A percentile compares a stretch with the other conserved stretches of the same genome.
Conservation (phyloP, 2,113 vertebrate genomes). For the Brachyistius frenatus region DNA sequence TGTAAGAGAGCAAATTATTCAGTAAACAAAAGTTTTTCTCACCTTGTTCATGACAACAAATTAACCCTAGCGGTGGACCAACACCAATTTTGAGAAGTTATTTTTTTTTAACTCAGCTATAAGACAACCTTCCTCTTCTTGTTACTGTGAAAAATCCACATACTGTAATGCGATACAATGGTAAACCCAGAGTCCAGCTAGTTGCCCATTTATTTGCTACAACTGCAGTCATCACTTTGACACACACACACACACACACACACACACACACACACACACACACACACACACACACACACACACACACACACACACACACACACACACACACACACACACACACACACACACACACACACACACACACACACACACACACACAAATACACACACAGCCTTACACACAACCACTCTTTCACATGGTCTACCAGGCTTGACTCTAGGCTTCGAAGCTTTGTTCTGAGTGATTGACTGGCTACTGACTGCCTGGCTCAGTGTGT, state of each 20-base stretch:
- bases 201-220: constrained; percentile 16
- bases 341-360: constrained; percentile 26
- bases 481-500: constrained; percentile 29
- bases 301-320: constrained; percentile 40
- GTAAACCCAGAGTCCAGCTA: too few species aligned
- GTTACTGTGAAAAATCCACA: constrained; percentile 10
- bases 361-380: constrained; percentile 16
- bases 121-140: not conserved
- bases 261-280: constrained; percentile 19
- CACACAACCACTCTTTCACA: constrained; percentile 69
- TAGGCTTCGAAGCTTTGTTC: constrained; percentile 67
- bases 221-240: constrained; percentile 30
- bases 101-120: too few species aligned
- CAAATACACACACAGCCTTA: constrained; percentile 33
- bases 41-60: too few species aligned
- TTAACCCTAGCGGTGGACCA: too few species aligned
- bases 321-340: constrained; percentile 31
- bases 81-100: too few species aligned
- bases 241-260: constrained; percentile 32
- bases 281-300: constrained; percentile 22
- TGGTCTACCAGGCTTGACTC: constrained; percentile 74
- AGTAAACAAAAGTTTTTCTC: too few species aligned
- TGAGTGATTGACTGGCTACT: constrained; percentile 68
- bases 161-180: not conserved
- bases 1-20: too few species aligned